These are phyloP conservation scores for Propithecus coquereli DNA, from an alignment of 2,113 vertebrate genomes.

Conservation along the genomic window DNA sequence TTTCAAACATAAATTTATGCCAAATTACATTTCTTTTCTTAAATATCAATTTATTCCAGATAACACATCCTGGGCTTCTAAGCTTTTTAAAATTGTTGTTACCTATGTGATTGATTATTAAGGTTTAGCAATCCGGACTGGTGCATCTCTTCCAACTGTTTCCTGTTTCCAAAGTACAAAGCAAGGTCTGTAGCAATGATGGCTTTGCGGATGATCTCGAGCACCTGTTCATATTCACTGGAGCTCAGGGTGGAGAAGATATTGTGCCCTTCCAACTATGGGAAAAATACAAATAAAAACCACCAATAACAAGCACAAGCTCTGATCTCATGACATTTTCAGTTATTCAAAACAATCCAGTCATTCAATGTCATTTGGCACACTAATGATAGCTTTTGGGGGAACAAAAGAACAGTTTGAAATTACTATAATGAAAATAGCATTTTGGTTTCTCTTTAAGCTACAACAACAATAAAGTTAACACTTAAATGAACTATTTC, in stretches of 20 bases:
- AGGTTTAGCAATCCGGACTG: conserved; percentile 88
- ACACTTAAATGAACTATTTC: not conserved
- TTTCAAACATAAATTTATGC: not conserved
- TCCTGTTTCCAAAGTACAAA: conserved; percentile 97
- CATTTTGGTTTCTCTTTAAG: not conserved
- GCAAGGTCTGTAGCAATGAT: conserved; percentile 99
- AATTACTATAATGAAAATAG: not conserved
- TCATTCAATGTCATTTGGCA: not conserved
- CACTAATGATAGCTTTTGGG: not conserved
- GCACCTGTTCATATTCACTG: conserved; percentile 96
- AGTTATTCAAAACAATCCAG: conserved; percentile 54
- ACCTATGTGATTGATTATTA: conserved; percentile 96
- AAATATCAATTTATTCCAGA: not conserved
- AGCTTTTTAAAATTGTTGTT: not conserved
- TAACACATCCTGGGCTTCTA: not conserved
- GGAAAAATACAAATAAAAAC: conserved; percentile 90
- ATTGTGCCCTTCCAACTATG: conserved; percentile 99
- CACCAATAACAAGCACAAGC: conserved; percentile 87
- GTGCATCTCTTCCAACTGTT: conserved; percentile 93
- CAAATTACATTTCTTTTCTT: not conserved
- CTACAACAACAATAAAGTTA: not conserved
- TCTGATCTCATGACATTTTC: conserved; percentile 79
- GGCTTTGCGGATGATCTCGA: conserved; percentile 99
- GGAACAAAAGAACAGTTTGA: not conserved
- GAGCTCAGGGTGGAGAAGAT: conserved; percentile 99